phyloP scores from a whole-genome alignment of 2,888 invertebrate species.

The Drosophila fungiperda region DNA sequence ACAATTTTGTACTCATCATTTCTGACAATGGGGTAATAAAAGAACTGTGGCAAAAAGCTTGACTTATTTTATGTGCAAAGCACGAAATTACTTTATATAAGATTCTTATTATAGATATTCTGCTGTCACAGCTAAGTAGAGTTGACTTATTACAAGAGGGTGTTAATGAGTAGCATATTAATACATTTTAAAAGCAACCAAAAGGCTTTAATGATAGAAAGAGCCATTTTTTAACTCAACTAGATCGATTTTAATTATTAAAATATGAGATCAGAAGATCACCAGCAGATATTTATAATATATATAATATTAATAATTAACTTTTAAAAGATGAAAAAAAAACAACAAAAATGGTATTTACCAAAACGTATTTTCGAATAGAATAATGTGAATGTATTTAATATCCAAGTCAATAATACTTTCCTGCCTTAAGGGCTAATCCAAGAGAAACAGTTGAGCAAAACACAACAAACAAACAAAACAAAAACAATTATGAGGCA shows the following conservation, averaged over 20 bases:
- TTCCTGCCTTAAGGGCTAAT: neutral
- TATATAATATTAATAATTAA: neutral
- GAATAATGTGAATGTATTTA: neutral
- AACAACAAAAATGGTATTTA: neutral
- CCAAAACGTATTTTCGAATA: neutral
- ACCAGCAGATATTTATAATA: neutral
- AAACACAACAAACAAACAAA: too few species aligned
- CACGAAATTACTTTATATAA: conserved; percentile 52
- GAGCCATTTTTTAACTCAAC: neutral
- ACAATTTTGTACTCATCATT: conserved; percentile 10
- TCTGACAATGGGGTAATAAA: conserved; percentile 63
- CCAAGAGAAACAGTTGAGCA: neutral
- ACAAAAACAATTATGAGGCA: neutral
- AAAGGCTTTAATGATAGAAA: neutral
- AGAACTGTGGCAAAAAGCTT: conserved; percentile 45
- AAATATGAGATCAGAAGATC: neutral
- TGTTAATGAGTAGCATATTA: neutral
- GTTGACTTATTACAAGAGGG: neutral
- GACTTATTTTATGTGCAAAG: conserved; percentile 53
- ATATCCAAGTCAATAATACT: neutral
- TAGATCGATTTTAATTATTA: neutral
- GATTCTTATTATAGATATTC: conserved; percentile 32
- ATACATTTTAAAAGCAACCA: neutral
- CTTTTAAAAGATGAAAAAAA: neutral
- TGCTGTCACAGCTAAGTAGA: neutral